phyloP scores from a whole-genome alignment of 2,797 vertebrate genomes.

The Malacoraja senta region DNA sequence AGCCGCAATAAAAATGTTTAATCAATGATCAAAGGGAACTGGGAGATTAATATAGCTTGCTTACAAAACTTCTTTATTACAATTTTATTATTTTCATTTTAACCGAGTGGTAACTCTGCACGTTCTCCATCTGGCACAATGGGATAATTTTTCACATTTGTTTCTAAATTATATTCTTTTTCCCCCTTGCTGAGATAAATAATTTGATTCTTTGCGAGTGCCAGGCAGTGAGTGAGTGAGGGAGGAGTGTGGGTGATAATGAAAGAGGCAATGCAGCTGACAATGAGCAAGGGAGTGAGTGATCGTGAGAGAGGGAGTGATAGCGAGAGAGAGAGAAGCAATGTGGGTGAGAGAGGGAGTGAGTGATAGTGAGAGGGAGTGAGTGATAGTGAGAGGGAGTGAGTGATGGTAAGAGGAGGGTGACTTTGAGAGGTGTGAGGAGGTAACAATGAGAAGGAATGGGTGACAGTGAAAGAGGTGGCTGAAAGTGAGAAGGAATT shows the following conservation, averaged over 20 bases:
- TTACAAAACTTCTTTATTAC: neutral
- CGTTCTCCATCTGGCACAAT: neutral
- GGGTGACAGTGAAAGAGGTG: neutral
- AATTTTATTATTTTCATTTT: neutral
- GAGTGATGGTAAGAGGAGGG: neutral
- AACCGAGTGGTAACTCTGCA: neutral
- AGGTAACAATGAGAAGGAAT: neutral
- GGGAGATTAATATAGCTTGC: neutral
- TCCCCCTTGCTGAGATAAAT: neutral
- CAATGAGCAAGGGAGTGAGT: neutral
- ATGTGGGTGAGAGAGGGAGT: neutral
- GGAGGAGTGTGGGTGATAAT: neutral
- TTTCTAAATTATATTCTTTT: neutral
- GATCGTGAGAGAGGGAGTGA: neutral
- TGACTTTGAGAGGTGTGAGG: neutral
- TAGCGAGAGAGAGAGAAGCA: neutral
- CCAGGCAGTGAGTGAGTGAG: neutral
- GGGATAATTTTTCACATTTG: neutral
- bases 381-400: neutral
- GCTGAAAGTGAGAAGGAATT: neutral
- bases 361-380: neutral
- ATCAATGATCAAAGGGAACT: constrained; percentile 16
- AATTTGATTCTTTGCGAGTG: neutral
- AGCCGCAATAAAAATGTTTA: neutral
- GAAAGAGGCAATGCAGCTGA: neutral